phyloP scores from a whole-genome alignment of 1,140 invertebrate species.

The Zaprionus nigranus region DNA sequence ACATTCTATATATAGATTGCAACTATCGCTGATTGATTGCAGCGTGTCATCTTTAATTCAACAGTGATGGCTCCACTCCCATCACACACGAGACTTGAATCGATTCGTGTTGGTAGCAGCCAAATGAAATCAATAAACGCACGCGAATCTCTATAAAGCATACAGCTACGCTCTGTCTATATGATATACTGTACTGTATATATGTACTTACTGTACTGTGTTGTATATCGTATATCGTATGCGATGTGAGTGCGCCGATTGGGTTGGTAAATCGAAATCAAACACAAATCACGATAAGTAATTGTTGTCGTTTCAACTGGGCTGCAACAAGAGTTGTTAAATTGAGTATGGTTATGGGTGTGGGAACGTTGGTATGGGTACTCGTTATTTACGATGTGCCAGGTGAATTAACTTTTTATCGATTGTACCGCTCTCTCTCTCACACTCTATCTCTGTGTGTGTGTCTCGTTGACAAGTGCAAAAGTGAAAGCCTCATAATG shows the following conservation, averaged over 20 bases:
- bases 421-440: conserved; percentile 7
- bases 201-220: too few species aligned
- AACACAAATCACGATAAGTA: conserved; percentile 37
- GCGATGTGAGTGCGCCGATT: neutral
- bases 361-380: neutral
- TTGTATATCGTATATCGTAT: conserved; percentile 8
- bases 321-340: conserved; percentile 17
- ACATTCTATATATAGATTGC: neutral
- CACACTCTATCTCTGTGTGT: neutral
- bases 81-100: conserved; percentile 17
- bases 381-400: conserved; percentile 34
- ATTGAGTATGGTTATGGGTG: conserved; percentile 5
- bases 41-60: conserved; percentile 14
- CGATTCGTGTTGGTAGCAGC: conserved; percentile 1
- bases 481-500: conserved; percentile 36
- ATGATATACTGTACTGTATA: neutral
- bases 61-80: conserved; percentile 7
- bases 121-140: conserved; percentile 35
- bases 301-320: conserved; percentile 15
- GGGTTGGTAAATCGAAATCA: conserved; percentile 14
- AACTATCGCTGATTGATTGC: conserved; percentile 3
- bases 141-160: conserved; percentile 32
- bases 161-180: neutral
- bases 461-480: neutral
- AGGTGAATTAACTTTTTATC: conserved; percentile 12